A percentile compares a stretch with the other conserved stretches of the same genome.
These are phyloP conservation scores for Acomys russatus DNA, from an alignment of 2,797 vertebrate genomes.

Conservation along the genomic window DNA sequence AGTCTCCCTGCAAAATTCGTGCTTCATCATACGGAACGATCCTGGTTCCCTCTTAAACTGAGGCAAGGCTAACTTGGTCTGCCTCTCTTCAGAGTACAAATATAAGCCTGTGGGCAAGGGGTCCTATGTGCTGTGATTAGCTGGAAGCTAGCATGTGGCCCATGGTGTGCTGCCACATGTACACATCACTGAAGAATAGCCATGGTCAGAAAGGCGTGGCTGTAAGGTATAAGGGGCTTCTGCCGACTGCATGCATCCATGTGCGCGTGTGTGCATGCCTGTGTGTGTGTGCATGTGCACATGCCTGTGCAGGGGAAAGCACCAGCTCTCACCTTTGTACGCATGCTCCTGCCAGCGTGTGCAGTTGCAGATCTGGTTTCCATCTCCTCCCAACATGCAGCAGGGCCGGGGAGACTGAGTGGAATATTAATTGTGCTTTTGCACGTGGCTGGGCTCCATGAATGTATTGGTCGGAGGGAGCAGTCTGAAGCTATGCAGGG, in stretches of 20 bases:
- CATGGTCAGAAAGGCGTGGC: neutral
- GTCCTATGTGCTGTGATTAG: neutral
- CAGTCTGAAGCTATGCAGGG: conserved; percentile 85
- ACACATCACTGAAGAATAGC: neutral
- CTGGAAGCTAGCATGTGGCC: neutral
- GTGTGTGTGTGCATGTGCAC: fast-evolving
- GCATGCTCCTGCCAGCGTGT: neutral
- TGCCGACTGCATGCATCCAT: fast-evolving
- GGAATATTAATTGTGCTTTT: conserved; percentile 87
- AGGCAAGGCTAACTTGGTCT: neutral
- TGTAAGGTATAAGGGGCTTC: neutral
- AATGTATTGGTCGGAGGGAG: conserved; percentile 86
- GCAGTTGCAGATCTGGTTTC: conserved; percentile 64
- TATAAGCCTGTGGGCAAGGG: neutral
- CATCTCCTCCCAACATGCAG: conserved; percentile 79
- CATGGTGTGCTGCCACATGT: fast-evolving
- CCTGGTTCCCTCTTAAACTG: neutral
- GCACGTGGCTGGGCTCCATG: conserved; percentile 84
- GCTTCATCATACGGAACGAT: neutral
- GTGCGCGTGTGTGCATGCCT: fast-evolving
- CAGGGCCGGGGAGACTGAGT: conserved; percentile 81
- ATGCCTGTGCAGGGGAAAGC: neutral
- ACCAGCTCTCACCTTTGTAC: neutral
- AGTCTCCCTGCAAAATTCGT: neutral
- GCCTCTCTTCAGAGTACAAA: conserved; percentile 38